Conservation (phyloP, 2,113 vertebrate genomes). For the Azemiops feae region DNA sequence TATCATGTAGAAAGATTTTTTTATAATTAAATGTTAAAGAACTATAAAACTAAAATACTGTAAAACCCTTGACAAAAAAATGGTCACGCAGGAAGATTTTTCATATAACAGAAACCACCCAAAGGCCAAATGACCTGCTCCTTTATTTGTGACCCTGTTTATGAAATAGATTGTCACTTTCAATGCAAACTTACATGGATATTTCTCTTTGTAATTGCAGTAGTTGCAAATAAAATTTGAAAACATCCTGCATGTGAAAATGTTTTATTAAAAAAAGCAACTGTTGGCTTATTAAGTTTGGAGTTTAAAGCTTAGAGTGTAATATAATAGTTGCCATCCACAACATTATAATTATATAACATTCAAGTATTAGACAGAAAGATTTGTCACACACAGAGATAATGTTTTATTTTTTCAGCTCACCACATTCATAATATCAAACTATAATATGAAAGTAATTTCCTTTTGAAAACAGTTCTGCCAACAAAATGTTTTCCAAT, state of each 20-base stretch:
- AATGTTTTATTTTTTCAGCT: background rate
- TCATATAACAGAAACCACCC: conserved; percentile 44
- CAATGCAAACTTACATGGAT: conserved; percentile 78
- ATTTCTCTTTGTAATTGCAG: conserved; percentile 88
- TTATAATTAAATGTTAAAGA: conserved; percentile 47
- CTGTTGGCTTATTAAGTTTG: conserved; percentile 14
- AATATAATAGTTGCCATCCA: background rate
- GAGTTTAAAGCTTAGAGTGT: background rate
- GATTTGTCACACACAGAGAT: background rate
- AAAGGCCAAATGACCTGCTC: conserved; percentile 52
- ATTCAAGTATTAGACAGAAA: background rate
- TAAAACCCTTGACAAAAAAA: conserved; percentile 19
- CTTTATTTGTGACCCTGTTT: conserved; percentile 62
- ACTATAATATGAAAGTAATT: background rate
- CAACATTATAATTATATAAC: background rate
- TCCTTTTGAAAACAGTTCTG: background rate
- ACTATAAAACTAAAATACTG: conserved; percentile 26
- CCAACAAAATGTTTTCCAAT: background rate
- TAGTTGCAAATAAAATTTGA: conserved; percentile 89
- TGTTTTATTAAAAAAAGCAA: conserved; percentile 50
- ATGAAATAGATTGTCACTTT: conserved; percentile 82
- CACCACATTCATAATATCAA: background rate
- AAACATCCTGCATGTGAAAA: conserved; percentile 52
- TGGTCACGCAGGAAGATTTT: conserved; percentile 32
- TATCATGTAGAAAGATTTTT: conserved; percentile 46